Base-by-base conservation (phyloP, 2,888 invertebrate genomes). In the Deroplatys truncata region DNA sequence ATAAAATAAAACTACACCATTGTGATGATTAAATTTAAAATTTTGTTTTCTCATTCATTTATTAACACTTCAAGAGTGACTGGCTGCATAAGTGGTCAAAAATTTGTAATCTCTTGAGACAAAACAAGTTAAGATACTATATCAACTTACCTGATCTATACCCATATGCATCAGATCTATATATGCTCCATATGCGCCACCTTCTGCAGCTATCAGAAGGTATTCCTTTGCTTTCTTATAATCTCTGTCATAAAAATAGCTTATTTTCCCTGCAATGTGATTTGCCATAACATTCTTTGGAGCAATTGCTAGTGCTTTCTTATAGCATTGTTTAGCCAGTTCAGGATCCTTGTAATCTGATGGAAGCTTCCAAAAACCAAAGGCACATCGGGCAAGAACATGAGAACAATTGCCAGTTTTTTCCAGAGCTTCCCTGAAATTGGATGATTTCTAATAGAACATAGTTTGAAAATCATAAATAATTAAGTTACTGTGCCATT, bases 211-310 rank as follows among this genome's bases (percentile, higher is more conserved):
- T 13, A 5, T 83, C 20, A 35, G 28, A 35, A 82, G 35, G 25
- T 87, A 9, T 35, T 35, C 83, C 82, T 83, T 83, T 35, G 87
- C 87, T 15, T 25, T 82, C 31, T 87, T 35, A 82, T 82, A n/a
- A 83, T 87, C 83, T 10, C 28, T 84, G 20, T 89, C 72, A 13
- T n/a, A 28, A 2, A 1, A 2, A 15, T 88, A 28, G 82, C 43
- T 86, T 10, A 85, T 85, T 1, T 5, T 35, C n/a, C 89, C 90
- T 8, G 84, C 83, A 16, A 85, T 83, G 85, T 90, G 90, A 31
- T 90, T 87, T 20, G 85, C 89, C 90, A 90, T 90, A 25, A 88
- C 35, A 82, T 89, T 90, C 20, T 89, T 86, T 20, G 90, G 90
- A 1, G 90, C 90, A 1, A 86, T 31, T 10, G 35, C n/a, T 72